Evolutionary conservation across 2,888 invertebrate genomes (phyloP).

Genomic region (Drosophila melanosoma): DNA sequence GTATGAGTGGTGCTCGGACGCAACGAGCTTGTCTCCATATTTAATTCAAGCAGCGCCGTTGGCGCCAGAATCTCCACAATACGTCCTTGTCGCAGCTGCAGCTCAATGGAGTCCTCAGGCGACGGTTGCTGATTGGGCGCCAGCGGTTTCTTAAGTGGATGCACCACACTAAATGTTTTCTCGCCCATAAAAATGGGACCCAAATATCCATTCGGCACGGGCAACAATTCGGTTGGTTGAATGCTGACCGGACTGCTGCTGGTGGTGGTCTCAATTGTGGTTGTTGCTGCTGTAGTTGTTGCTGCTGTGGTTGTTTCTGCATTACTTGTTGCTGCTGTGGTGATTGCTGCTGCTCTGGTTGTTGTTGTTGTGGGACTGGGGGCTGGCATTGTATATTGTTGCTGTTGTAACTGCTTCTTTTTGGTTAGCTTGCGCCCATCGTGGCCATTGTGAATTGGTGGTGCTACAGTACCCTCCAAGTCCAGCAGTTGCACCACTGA

Average conservation of each 20-base stretch:
- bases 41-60: constrained; percentile 62
- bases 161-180: constrained; percentile 77
- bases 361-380: constrained; percentile 16
- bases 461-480: constrained; percentile 65
- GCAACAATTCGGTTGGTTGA: constrained; percentile 35
- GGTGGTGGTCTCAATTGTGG: constrained; percentile 6
- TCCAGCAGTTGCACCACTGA: constrained; percentile 73
- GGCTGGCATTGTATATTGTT: constrained; percentile 68
- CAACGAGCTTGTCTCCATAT: constrained; percentile 20
- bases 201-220: constrained; percentile 80
- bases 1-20: constrained; percentile 26
- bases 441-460: constrained; percentile 74
- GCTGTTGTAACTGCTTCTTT: constrained; percentile 83
- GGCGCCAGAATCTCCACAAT: constrained; percentile 82
- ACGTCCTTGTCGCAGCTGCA: constrained; percentile 72
- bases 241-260: constrained; percentile 16
- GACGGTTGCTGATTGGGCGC: constrained; percentile 28
- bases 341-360: not conserved
- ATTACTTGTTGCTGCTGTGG: constrained; percentile 5
- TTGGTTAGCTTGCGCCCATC: constrained; percentile 83
- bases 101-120: constrained; percentile 63
- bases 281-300: not conserved
- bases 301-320: constrained; percentile 4
- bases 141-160: constrained; percentile 58
- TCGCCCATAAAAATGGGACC: constrained; percentile 84